Base-by-base conservation (phyloP, 2,797 vertebrate species). In the Simalia tracyae region DNA sequence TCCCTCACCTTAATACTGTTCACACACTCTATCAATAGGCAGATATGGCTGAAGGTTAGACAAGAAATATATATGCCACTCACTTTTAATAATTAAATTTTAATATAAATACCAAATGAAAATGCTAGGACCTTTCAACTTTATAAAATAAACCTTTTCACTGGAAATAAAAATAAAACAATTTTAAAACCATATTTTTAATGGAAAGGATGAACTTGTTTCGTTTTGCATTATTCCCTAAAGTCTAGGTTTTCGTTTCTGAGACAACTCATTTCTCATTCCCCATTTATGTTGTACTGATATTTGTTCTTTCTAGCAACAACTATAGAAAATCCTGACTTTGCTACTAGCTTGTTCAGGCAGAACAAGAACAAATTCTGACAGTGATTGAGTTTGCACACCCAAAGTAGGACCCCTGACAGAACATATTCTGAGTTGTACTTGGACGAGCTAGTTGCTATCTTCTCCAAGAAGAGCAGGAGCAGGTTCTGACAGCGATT, bases 321-420 rank as follows among this genome's bases (percentile, higher is more conserved):
- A 46, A 11, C 42, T 81, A 46, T 24, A 46, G 36, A 81, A 81
- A 81, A 81, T 81, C 42, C 76, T 81, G 76, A 81, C 76, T 46
- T 81, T 24, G 42, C 76, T 81, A 46, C 19, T 8, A 0, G 76
- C 76, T 81, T 81, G 22, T 81, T 81, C 76, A 81, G 76, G 76
- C 76, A 81, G 76, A 81, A 81, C 76, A 81, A 81, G 76, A 81
- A 81, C 76, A 81, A 81, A 46, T 81, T 81, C 76, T 81, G 76
- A 81, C 42, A 81, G 76, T 24, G 76, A 46, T 81, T 46, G 72
- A 46, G 36, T 24, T 81, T 46, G 76, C 76, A 81, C 42, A 81
- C 76, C 42, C 76, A 81, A 24, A 46, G 42, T 81, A 19, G 36
- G 76, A 46, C 76, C 42, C 22, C 76, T 81, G 76, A 81, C 76